phyloP scores from a whole-genome alignment of 2,888 invertebrate species.

The Netelia virgata region DNA sequence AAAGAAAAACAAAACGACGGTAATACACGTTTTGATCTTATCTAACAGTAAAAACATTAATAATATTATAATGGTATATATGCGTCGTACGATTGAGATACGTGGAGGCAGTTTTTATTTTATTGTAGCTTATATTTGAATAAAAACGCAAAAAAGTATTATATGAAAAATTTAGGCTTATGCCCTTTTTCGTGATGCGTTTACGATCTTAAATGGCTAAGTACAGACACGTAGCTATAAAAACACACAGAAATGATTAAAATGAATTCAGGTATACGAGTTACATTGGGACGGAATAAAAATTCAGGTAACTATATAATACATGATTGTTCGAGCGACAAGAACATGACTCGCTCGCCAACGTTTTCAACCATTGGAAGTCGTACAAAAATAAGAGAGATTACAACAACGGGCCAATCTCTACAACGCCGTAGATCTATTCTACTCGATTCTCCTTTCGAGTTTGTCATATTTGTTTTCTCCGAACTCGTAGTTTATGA shows the following conservation, averaged over 20 bases:
- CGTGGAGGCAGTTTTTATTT: slow-evolving; percentile 48
- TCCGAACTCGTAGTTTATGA: neutral
- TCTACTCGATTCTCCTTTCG: neutral
- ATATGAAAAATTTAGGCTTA: slow-evolving; percentile 1
- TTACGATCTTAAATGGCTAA: slow-evolving; percentile 7
- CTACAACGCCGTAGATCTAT: neutral
- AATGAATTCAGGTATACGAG: slow-evolving; percentile 33
- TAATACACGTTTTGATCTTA: slow-evolving; percentile 32
- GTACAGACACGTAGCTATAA: slow-evolving; percentile 9
- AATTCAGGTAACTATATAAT: slow-evolving; percentile 40
- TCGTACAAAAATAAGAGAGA: neutral
- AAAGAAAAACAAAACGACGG: slow-evolving; percentile 14
- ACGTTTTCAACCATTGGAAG: neutral
- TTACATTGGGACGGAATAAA: slow-evolving; percentile 60
- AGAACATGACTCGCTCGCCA: slow-evolving; percentile 3
- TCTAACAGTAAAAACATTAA: slow-evolving; percentile 6
- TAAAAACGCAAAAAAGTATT: slow-evolving; percentile 56
- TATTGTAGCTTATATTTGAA: slow-evolving; percentile 58
- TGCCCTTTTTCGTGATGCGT: neutral
- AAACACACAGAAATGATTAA: slow-evolving; percentile 1
- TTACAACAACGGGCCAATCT: neutral
- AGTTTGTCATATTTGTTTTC: neutral
- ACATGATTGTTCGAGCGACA: slow-evolving; percentile 1
- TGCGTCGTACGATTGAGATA: slow-evolving; percentile 52
- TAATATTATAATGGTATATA: slow-evolving; percentile 19